Base-by-base conservation (phyloP, 2,113 vertebrate genomes). In the Seriola quinqueradiata region DNA sequence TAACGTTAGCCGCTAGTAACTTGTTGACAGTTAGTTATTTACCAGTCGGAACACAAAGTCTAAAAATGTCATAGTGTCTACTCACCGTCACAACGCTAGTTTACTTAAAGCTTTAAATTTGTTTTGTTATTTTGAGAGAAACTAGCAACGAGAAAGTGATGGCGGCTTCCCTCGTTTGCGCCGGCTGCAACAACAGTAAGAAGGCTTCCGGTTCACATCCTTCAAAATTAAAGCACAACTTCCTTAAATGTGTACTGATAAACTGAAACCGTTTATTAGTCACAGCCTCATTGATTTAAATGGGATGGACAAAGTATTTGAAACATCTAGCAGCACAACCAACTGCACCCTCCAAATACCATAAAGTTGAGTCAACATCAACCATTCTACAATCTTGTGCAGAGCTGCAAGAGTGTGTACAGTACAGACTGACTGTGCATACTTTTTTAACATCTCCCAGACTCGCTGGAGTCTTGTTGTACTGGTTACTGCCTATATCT, bases 161-260 rank as follows among this genome's bases (percentile, higher is more conserved):
- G 3, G 11, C 13, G 4, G 28, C 34, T 58, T 73, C 57, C 70
- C 21, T 61, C 57, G 34, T 23, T 28, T 12, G 66, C 54, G 16
- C 0, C 5, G 17, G 10, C 8, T 0, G 10, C 32, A 42, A 58
- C 5, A 50, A 34, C 7, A 54, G n/a, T 1, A 8, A 19, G 0
- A 14, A 0, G 10, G 36, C 14, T 82, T 84, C 83, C 81, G 64
- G 75, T 1, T 1, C 0, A 0, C 0, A 1, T 23, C 68, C 36
- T 54, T 65, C 82, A 79, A 13, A 85, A 83, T 87, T 83, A 89
- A 87, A 59, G 82, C 46, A 0, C 0, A 8, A 8, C 11, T 61
- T 52, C 1, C 32, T 1, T 23, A 19, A 8, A 13, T 12, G n/a
- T 25, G 25, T 23, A 57, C 54, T 11, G n/a, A 23, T 57, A n/a